These are phyloP conservation scores for Cerceris rybyensis DNA, from an alignment of 2,888 invertebrate genomes.

Conservation along the genomic window DNA sequence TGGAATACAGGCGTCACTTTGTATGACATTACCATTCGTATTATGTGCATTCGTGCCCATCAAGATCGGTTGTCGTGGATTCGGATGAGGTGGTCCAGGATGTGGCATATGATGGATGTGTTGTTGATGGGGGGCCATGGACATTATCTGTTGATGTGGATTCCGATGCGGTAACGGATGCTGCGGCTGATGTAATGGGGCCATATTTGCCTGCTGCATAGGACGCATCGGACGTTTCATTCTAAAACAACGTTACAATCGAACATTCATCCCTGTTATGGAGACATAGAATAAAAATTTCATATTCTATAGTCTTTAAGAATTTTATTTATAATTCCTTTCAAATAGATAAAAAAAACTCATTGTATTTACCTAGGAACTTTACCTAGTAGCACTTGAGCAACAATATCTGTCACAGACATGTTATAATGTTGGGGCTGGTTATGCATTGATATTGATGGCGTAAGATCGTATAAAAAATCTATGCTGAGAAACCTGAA, in stretches of 20 bases:
- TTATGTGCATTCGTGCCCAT: slow-evolving; percentile 82
- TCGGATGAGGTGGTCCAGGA: slow-evolving; percentile 76
- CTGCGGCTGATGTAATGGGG: slow-evolving; percentile 78
- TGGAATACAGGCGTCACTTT: background rate
- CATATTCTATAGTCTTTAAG: background rate
- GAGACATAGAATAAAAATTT: background rate
- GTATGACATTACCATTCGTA: slow-evolving; percentile 54
- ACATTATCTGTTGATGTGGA: slow-evolving; percentile 79
- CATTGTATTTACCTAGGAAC: background rate
- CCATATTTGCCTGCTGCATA: slow-evolving; percentile 80
- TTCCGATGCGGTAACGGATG: slow-evolving; percentile 77
- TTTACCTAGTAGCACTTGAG: background rate
- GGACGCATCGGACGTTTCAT: slow-evolving; percentile 80
- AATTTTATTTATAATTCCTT: background rate
- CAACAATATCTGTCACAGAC: slow-evolving; percentile 71
- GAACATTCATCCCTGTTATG: background rate
- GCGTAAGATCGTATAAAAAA: slow-evolving; percentile 80
- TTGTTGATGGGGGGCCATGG: slow-evolving; percentile 77
- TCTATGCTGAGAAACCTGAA: slow-evolving; percentile 74
- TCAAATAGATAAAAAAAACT: no score
- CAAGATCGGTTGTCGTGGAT: slow-evolving; percentile 82
- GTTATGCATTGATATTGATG: slow-evolving; percentile 87
- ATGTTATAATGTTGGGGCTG: slow-evolving; percentile 85
- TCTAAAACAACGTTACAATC: slow-evolving; percentile 50
- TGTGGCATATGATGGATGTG: slow-evolving; percentile 78